These are phyloP conservation scores for Lepus timidus DNA, from an alignment of 2,113 vertebrate genomes.

Conservation along the genomic window DNA sequence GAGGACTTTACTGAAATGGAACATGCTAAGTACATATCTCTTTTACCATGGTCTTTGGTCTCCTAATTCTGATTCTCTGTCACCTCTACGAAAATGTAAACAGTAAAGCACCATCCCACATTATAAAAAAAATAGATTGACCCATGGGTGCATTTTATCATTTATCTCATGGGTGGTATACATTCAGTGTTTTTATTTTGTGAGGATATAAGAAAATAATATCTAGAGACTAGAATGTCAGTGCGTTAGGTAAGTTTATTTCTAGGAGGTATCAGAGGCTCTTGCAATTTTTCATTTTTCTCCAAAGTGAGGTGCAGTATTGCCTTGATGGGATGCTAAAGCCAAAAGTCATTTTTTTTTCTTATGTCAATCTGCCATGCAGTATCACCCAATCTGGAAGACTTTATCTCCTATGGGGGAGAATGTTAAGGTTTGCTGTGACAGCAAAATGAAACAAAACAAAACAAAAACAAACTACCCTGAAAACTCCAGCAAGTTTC, in stretches of 20 bases:
- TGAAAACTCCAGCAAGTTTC: slow-evolving; percentile 56
- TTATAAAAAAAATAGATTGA: slow-evolving; percentile 74
- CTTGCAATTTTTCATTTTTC: slow-evolving; percentile 83
- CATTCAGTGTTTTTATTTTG: slow-evolving; percentile 69
- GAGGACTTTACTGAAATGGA: slow-evolving; percentile 38
- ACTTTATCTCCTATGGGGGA: slow-evolving; percentile 73
- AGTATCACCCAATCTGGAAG: slow-evolving; percentile 69
- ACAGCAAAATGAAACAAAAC: slow-evolving; percentile 12
- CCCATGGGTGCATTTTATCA: slow-evolving; percentile 64
- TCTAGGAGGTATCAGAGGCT: slow-evolving; percentile 73
- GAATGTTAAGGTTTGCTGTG: slow-evolving; percentile 70
- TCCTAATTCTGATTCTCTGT: slow-evolving; percentile 31
- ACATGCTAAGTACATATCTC: not conserved
- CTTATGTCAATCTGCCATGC: slow-evolving; percentile 71
- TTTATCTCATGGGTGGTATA: slow-evolving; percentile 69
- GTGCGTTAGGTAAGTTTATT: slow-evolving; percentile 78
- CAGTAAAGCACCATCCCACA: slow-evolving; percentile 66
- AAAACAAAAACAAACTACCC: slow-evolving; percentile 45
- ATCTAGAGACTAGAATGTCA: slow-evolving; percentile 80
- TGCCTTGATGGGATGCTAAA: slow-evolving; percentile 82
- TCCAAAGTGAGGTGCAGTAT: slow-evolving; percentile 80
- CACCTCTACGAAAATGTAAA: slow-evolving; percentile 61
- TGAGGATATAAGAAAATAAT: slow-evolving; percentile 81
- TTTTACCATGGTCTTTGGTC: not conserved
- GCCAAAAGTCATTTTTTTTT: slow-evolving; percentile 81